Evolutionary conservation across 2,888 invertebrate genomes (phyloP).

Genomic region (Ariolimax columbianus): DNA sequence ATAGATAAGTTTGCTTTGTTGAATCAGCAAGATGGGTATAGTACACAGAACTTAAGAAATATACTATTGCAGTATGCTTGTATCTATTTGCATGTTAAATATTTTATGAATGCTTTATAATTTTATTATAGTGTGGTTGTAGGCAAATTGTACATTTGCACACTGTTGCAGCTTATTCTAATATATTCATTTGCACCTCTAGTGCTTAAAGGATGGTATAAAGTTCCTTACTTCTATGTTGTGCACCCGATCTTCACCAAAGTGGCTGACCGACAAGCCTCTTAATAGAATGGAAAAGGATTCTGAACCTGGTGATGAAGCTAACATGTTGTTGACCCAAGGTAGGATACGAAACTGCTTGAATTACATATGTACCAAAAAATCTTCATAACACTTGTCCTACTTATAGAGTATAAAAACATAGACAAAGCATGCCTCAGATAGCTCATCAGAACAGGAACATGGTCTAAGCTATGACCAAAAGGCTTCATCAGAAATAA

Average conservation of each 20-base stretch:
- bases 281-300: background rate
- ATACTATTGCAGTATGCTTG: background rate
- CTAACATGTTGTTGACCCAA: slow-evolving; percentile 55
- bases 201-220: slow-evolving; percentile 55
- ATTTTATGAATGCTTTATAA: background rate
- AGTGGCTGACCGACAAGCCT: slow-evolving; percentile 40
- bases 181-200: background rate
- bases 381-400: no score
- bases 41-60: background rate
- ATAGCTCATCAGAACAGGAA: no score
- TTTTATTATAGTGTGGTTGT: background rate
- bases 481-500: no score
- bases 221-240: slow-evolving; percentile 52
- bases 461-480: no score
- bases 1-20: background rate
- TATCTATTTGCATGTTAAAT: background rate
- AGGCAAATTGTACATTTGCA: background rate
- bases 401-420: no score
- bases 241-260: slow-evolving; percentile 42
- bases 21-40: background rate
- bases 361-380: background rate
- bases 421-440: no score
- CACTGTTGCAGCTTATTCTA: background rate
- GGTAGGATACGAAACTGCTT: slow-evolving; percentile 47
- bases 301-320: slow-evolving; percentile 23